A percentile compares a stretch with the other conserved stretches of the same genome.
Conservation (phyloP, 1,140 invertebrate species). For the Eumaeus atala region DNA sequence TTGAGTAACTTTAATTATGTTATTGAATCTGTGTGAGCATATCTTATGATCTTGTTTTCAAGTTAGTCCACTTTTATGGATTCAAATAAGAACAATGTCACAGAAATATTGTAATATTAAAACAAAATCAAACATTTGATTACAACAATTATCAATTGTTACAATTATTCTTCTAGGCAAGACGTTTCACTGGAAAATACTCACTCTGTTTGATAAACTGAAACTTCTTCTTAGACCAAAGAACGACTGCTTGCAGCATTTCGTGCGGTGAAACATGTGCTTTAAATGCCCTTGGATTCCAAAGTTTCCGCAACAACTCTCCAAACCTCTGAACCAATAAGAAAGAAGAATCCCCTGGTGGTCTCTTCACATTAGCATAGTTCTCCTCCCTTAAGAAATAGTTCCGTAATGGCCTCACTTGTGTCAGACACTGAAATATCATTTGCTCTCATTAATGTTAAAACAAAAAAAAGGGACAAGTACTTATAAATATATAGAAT, state of each 20-base stretch:
- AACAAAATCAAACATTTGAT: no score
- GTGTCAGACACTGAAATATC: slow-evolving; percentile 86
- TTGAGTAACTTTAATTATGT: no score
- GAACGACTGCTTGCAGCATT: slow-evolving; percentile 99
- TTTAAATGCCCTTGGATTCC: slow-evolving; percentile 99
- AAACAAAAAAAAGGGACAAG: slow-evolving; percentile 6
- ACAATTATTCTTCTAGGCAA: slow-evolving; percentile 3
- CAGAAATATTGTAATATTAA: no score
- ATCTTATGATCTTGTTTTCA: no score
- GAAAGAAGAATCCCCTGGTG: slow-evolving; percentile 93
- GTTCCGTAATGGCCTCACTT: slow-evolving; percentile 94
- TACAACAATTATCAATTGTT: no score
- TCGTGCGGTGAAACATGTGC: slow-evolving; percentile 99
- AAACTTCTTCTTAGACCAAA: slow-evolving; percentile 98
- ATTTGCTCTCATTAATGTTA: background rate
- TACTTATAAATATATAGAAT: no score
- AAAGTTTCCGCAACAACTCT: slow-evolving; percentile 97
- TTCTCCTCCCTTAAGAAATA: slow-evolving; percentile 96
- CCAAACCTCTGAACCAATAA: slow-evolving; percentile 97
- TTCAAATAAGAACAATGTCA: no score
- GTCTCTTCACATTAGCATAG: slow-evolving; percentile 90
- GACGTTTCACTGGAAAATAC: slow-evolving; percentile 14
- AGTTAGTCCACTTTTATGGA: no score
- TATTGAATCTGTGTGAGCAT: no score
- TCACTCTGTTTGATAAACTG: slow-evolving; percentile 98